Percentiles rank a stretch among this genome's conserved stretches.
Evolutionary conservation across 2,888 invertebrate genomes (phyloP).

Genomic region (Amblyjoppa proteus): DNA sequence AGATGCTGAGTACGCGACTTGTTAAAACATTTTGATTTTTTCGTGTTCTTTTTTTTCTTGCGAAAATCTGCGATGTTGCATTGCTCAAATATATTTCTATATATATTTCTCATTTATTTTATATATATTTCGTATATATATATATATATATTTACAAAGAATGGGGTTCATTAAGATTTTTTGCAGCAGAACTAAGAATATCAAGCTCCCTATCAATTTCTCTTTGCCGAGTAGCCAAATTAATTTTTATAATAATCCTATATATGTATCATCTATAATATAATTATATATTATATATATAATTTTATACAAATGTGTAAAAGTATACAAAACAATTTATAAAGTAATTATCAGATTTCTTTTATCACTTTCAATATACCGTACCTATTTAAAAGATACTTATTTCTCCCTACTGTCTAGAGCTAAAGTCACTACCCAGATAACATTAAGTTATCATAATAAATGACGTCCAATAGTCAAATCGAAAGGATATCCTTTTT

Average conservation of each 20-base stretch:
- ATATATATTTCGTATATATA: constrained; percentile 4
- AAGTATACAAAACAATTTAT: constrained; percentile 34
- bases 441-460: no score
- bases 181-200: constrained; percentile 3
- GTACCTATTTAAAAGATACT: not conserved
- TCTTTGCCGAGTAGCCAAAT: not conserved
- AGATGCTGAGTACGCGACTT: constrained; percentile 40
- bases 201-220: not conserved
- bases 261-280: no score
- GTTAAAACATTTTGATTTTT: not conserved
- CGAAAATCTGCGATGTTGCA: not conserved
- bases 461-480: no score
- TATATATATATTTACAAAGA: constrained; percentile 59
- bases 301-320: constrained; percentile 19
- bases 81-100: not conserved
- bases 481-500: no score
- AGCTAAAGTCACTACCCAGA: not conserved
- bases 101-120: no score
- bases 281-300: constrained; percentile 9
- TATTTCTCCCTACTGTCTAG: constrained; percentile 3
- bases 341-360: not conserved
- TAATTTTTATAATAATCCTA: no score
- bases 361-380: not conserved
- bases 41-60: not conserved
- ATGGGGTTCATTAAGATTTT: constrained; percentile 27